Base-by-base conservation (phyloP, 2,888 invertebrate species). In the Pedicia rivosa region DNA sequence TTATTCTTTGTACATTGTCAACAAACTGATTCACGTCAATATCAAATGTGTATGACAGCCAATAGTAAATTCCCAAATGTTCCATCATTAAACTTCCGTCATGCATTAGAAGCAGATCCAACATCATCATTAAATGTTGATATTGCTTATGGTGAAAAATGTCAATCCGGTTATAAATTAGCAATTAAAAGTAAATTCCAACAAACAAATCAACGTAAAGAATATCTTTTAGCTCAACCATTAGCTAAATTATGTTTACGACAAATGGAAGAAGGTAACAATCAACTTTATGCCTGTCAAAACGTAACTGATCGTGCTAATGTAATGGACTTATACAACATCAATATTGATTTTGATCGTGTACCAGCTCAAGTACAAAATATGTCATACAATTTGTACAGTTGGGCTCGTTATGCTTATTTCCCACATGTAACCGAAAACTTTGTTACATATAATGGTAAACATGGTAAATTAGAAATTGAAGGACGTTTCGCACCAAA, bases 241-340 rank as follows among this genome's bases (percentile, higher is more conserved):
- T 32, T 32, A 20, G 32, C 19, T 20, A 17, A 32, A 32, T 32
- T 32, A 20, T 32, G 32, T 10, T 14, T 20, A 32, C 9, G 19
- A 8, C 36, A 49, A 37, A 69, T 68, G 49, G 52, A 62, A 41
- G 48, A 64, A 36, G 69, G 70, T 20, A 68, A 75, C 52, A 57
- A 65, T 42, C 67, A 69, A 50, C 64, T 70, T 39, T 55, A 61
- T 3, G 65, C 66, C 39, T 78, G 78, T 51, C 65, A 68, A 39
- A 63, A 70, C 42, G 64, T 69, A 48, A 68, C 68, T 7, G 50
- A 64, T 15, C 53, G 56, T 41, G 69, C 73, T 4, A 66, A 68
- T 43, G 54, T 66, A 25, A 58, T 72, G 34, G 70, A 78, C 47
- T 54, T 60, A 36, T 50, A 68, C 20, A 22, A 20, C 20, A 20